Base-by-base conservation (phyloP, 2,888 invertebrate genomes). In the Protonemura montana region DNA sequence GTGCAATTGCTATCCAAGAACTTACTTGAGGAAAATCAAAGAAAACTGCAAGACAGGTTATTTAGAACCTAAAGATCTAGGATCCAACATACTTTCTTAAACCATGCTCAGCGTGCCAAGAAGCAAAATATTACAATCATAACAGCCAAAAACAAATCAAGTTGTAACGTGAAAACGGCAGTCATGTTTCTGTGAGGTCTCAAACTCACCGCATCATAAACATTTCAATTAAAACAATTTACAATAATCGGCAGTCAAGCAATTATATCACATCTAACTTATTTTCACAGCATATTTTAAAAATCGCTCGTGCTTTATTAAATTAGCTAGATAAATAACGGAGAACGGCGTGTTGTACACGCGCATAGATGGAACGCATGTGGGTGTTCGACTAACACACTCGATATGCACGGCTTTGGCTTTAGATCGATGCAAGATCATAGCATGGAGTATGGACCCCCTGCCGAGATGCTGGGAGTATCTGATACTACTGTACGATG, bases 161-260 rank as follows among this genome's bases (percentile, higher is more conserved):
- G 35, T 35, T 35, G 35, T 35, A 35, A 35, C 5, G 35, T 59
- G 59, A 21, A 59, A 59, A 59, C 59, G 59, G 16, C 59, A 59
- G 59, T 59, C 59, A 21, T 59, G 59, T 59, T 59, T 21, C 59
- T 59, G 59, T 59, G 59, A 1, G 59, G 59, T 59, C 59, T 59
- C 59, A 59, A 59, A 59, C 59, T 59, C 59, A 59, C 59, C 21
- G 59, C 59, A 59, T 59, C 59, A 21, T 59, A 59, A 59, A 59
- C 59, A 59, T 59, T 59, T 59, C 59, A 59, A 59, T 59, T 59
- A 59, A 59, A 59, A 59, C 59, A 59, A 59, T 13, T 59, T 59
- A 59, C 59, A 21, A 59, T 21, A 59, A 59, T 59, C 59, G 59
- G 59, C 59, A 59, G 59, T 35, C 59, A 13, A 59, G 21, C 59